Base-by-base conservation (phyloP, 2,888 invertebrate species). In the Gibbula magus region DNA sequence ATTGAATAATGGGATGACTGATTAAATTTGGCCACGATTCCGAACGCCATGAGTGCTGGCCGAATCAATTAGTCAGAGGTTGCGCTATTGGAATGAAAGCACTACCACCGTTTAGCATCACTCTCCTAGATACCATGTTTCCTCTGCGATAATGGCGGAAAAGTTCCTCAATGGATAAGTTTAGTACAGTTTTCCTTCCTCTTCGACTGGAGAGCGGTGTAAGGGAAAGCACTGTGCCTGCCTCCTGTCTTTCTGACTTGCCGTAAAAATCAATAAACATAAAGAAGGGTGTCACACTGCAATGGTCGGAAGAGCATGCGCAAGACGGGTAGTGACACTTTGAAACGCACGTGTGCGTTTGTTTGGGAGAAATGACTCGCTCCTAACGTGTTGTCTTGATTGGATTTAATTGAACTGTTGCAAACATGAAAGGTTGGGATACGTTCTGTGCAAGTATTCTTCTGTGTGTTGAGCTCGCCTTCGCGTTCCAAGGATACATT, bases 261-360 rank as follows among this genome's bases (percentile, higher is more conserved):
- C 70, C 32, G 70, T 70, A 39, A 70, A 70, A 70, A 70, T 70
- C 70, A 70, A 70, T 70, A 70, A 35, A 70, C 32, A 70, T 70
- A 70, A 70, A 70, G 70, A 70, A 70, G 70, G 70, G 70, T 70
- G 70, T 70, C 70, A 70, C 70, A 45, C 45, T 13, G 45, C 70
- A 70, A n/a, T 70, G 35, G 35, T 29, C 39, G 39, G 35, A 20
- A 35, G 70, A 70, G 70, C 70, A 70, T 70, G 70, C 70, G 70
- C 70, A 70, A 70, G 35, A 39, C 35, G 70, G 35, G 20, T 20
- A 35, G 70, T 70, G 74, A 75, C 52, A 75, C 75, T 32, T 25
- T 32, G 54, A 52, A 75, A 53, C 75, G 75, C 52, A 53, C 75
- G 75, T 75, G 75, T 54, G 53, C 32, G 32, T 52, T 52, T 75